A percentile compares a stretch with the other conserved stretches of the same genome.
These are phyloP conservation scores for Carterocephalus palaemon DNA, from an alignment of 2,888 invertebrate species.

Conservation along the genomic window DNA sequence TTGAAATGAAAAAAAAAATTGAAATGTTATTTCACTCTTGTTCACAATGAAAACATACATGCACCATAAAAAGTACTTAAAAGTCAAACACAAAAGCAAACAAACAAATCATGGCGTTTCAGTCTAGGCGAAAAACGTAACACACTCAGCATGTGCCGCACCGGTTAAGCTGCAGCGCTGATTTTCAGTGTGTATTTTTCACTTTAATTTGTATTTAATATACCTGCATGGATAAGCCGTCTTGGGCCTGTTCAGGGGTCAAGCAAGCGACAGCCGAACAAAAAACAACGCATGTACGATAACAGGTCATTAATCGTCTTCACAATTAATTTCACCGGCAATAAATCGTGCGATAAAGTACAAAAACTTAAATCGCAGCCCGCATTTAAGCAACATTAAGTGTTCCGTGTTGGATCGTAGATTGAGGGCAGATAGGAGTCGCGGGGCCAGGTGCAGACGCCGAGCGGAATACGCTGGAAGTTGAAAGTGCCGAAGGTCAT, in stretches of 20 bases:
- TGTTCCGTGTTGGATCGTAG: constrained; percentile 62
- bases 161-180: too few species aligned
- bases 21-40: too few species aligned
- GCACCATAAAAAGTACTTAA: too few species aligned
- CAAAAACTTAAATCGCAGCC: constrained; percentile 37
- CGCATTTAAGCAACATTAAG: constrained; percentile 49
- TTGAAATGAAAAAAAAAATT: not conserved
- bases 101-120: too few species aligned
- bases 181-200: too few species aligned
- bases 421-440: constrained; percentile 63
- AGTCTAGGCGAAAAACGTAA: too few species aligned
- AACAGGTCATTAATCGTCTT: constrained; percentile 26
- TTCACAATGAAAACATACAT: too few species aligned
- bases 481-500: too few species aligned
- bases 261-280: constrained; percentile 21
- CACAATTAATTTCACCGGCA: constrained; percentile 34
- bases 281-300: constrained; percentile 22
- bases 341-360: constrained; percentile 37
- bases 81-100: too few species aligned
- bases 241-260: constrained; percentile 10
- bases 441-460: constrained; percentile 31
- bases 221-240: too few species aligned
- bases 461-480: constrained; percentile 4
- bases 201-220: too few species aligned
- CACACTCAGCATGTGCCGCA: too few species aligned